Evolutionary conservation across 1,140 invertebrate species (phyloP).

Genomic region (Ostrea edulis): DNA sequence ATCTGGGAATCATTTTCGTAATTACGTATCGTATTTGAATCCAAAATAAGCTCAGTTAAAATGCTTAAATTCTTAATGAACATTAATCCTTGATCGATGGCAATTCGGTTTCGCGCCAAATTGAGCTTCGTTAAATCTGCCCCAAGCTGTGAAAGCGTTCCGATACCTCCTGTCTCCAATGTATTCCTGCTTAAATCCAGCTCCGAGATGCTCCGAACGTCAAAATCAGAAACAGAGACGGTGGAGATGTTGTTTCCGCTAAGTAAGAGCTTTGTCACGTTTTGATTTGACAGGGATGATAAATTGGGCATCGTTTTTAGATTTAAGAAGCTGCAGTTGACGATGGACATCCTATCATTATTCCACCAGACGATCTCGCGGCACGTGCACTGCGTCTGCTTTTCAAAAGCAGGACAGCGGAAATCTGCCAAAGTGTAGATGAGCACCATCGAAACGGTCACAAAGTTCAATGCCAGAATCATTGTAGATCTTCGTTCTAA

Average conservation of each 20-base stretch:
- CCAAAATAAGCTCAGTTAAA: slow-evolving; percentile 49
- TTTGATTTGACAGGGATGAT: slow-evolving; percentile 12
- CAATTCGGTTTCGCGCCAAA: slow-evolving; percentile 45
- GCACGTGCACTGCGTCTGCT: slow-evolving; percentile 51
- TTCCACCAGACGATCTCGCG: slow-evolving; percentile 51
- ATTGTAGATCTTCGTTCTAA: neutral
- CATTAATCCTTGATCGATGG: slow-evolving; percentile 40
- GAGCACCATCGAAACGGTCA: neutral
- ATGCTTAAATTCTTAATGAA: slow-evolving; percentile 51
- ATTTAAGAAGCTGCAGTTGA: slow-evolving; percentile 51
- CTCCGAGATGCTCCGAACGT: slow-evolving; percentile 41
- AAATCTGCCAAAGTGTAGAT: slow-evolving; percentile 40
- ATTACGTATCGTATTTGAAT: slow-evolving; percentile 50
- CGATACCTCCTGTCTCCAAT: slow-evolving; percentile 20
- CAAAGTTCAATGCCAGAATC: neutral
- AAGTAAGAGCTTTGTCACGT: slow-evolving; percentile 54
- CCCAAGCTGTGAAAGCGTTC: slow-evolving; percentile 31
- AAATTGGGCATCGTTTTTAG: slow-evolving; percentile 53
- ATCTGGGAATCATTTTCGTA: slow-evolving; percentile 41
- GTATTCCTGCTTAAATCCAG: slow-evolving; percentile 54
- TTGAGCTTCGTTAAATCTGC: slow-evolving; percentile 44
- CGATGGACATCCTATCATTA: slow-evolving; percentile 48
- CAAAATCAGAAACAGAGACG: slow-evolving; percentile 42
- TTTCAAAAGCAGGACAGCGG: slow-evolving; percentile 48
- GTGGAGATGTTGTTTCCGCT: slow-evolving; percentile 52